A percentile compares a stretch with the other conserved stretches of the same genome.
Conservation (phyloP, 92 coral and sea anemone species). For the Pocillopora meandrina region DNA sequence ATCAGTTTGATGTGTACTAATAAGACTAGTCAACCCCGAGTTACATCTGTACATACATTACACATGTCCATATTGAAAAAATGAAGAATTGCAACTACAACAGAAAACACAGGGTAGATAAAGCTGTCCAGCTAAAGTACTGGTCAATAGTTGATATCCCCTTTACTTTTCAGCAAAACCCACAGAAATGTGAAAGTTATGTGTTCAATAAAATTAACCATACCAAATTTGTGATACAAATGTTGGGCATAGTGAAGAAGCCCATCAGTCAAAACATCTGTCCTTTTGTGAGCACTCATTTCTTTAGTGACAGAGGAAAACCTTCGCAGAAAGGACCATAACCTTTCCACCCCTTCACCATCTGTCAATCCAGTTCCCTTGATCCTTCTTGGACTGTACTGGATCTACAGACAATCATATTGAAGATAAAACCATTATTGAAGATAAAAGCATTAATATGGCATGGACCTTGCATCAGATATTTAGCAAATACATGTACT, state of each 20-base stretch:
- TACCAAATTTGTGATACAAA: background rate
- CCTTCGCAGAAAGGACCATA: too few relatives aligned
- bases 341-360: too few relatives aligned
- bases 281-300: too few relatives aligned
- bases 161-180: constrained; percentile 3
- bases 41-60: background rate
- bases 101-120: background rate
- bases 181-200: background rate
- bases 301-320: too few relatives aligned
- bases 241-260: too few relatives aligned
- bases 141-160: background rate
- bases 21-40: constrained; percentile 9
- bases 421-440: too few relatives aligned
- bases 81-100: background rate
- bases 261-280: too few relatives aligned
- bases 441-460: too few relatives aligned
- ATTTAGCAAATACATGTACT: background rate
- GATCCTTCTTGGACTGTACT: constrained; percentile 62
- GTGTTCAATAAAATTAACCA: constrained; percentile 16
- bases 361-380: too few relatives aligned
- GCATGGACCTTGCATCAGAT: too few relatives aligned
- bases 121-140: too few relatives aligned
- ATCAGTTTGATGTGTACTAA: background rate
- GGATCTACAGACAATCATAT: constrained; percentile 31
- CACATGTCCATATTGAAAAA: background rate